A percentile compares a stretch with the other conserved stretches of the same genome.
Evolutionary conservation across 53 echinoderm and acorn worm species (phyloP).

Genomic region (Astropecten irregularis): DNA sequence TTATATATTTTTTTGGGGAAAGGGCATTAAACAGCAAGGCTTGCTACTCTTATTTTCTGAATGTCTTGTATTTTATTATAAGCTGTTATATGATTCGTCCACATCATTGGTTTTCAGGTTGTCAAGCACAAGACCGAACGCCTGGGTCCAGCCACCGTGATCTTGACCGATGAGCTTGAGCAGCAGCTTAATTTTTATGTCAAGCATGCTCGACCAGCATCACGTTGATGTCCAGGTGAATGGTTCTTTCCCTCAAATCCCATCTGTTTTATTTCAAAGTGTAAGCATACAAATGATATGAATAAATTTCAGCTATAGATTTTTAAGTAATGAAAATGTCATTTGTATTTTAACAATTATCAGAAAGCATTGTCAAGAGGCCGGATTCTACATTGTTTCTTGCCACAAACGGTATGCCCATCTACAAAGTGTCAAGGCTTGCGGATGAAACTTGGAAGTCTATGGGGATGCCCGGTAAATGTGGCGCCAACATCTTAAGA

Average conservation of each 20-base stretch:
- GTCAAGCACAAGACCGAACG: background rate
- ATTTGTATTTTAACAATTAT: background rate
- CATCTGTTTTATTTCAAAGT: no score
- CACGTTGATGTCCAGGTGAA: background rate
- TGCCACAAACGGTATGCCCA: background rate
- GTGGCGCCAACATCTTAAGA: background rate
- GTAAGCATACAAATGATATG: no score
- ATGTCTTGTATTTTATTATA: background rate
- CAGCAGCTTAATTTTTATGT: background rate
- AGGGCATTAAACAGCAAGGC: no score
- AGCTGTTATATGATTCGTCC: background rate
- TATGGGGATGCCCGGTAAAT: background rate
- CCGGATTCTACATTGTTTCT: background rate
- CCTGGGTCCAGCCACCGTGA: background rate
- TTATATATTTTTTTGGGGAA: no score
- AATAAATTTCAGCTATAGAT: no score
- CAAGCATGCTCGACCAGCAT: background rate
- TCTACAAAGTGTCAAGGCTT: background rate
- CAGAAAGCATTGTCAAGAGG: background rate
- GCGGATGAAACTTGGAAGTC: background rate
- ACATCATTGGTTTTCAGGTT: background rate
- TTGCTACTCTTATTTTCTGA: no score
- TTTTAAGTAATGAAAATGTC: background rate
- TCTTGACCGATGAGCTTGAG: background rate
- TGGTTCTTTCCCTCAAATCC: background rate